These are phyloP conservation scores for Megastigmus dorsalis DNA, from an alignment of 2,888 invertebrate species.

Conservation along the genomic window DNA sequence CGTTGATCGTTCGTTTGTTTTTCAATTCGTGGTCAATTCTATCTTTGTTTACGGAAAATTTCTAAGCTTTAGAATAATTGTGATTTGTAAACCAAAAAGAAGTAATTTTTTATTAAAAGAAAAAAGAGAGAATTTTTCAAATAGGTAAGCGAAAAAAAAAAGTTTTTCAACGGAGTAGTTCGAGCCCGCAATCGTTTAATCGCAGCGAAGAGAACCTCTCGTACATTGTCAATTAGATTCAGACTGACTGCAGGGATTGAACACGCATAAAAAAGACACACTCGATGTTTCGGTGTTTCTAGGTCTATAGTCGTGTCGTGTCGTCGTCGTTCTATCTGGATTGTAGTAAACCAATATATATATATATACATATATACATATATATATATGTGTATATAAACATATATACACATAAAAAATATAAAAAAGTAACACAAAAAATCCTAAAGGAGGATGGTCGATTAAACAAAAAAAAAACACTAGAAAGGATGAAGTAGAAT, in stretches of 20 bases:
- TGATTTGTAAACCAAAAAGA: conserved; percentile 36
- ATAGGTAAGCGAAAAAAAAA: conserved; percentile 30
- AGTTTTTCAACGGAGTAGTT: conserved; percentile 45
- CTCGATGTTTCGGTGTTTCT: conserved; percentile 64
- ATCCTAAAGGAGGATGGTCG: conserved; percentile 19
- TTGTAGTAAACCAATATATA: conserved; percentile 27
- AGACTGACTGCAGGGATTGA: conserved; percentile 74
- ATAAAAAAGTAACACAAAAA: conserved; percentile 23
- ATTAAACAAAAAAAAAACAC: neutral
- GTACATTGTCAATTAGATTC: conserved; percentile 75
- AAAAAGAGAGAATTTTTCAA: conserved; percentile 15
- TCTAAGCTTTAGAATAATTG: conserved; percentile 41
- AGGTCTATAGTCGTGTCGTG: conserved; percentile 50
- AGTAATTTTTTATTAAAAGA: conserved; percentile 35
- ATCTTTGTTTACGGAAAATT: conserved; percentile 34
- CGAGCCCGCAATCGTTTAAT: conserved; percentile 52
- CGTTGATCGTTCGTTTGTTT: too few relatives aligned
- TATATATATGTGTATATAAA: neutral
- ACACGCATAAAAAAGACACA: conserved; percentile 63
- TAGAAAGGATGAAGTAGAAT: neutral
- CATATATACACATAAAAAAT: neutral
- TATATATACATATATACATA: neutral
- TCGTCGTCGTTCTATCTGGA: conserved; percentile 51
- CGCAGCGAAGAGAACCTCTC: conserved; percentile 65
- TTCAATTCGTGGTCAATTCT: conserved; percentile 45